These are phyloP conservation scores for Panulirus ornatus DNA, from an alignment of 1,140 invertebrate species.

Conservation along the genomic window DNA sequence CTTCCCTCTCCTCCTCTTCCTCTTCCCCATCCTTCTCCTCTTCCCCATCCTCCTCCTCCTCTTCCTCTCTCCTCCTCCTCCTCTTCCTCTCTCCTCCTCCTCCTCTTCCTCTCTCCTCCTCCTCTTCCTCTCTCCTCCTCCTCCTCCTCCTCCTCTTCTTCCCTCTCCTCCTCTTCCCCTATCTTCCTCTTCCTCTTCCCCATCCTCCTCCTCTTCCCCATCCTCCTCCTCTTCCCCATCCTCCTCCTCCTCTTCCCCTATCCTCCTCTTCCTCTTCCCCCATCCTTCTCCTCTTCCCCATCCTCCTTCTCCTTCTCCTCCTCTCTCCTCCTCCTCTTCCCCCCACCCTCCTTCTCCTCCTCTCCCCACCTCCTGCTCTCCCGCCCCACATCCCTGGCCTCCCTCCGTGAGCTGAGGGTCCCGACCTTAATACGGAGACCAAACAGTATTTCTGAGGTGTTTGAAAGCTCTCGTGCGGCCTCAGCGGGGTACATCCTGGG, in stretches of 20 bases:
- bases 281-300: background rate
- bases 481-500: too few relatives aligned
- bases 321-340: background rate
- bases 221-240: background rate
- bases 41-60: background rate
- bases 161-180: background rate
- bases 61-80: background rate
- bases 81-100: background rate
- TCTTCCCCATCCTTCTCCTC: background rate
- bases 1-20: background rate
- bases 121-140: background rate
- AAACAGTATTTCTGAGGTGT: too few relatives aligned
- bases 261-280: background rate
- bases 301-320: background rate
- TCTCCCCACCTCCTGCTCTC: too few relatives aligned
- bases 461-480: too few relatives aligned
- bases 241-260: background rate
- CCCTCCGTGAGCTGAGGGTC: too few relatives aligned
- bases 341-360: background rate
- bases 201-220: background rate
- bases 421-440: too few relatives aligned
- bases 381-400: background rate
- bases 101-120: background rate
- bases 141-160: background rate
- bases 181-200: background rate